Conservation (phyloP, 2,888 invertebrate species). For the Hemicrepidius hirtus region DNA sequence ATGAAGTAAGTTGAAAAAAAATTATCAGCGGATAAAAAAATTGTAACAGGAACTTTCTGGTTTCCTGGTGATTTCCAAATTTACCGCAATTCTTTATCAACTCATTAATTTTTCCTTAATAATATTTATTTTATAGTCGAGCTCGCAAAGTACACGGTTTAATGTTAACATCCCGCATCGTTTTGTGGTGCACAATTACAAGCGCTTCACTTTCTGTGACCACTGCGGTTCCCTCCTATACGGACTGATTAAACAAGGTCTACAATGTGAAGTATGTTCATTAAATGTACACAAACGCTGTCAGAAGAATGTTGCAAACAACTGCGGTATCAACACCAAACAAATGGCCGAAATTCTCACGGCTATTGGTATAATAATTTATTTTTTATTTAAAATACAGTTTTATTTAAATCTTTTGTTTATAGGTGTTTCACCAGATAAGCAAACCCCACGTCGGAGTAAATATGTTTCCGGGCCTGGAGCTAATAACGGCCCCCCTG, state of each 20-base stretch:
- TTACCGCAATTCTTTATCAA: neutral
- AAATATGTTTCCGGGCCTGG: constrained; percentile 68
- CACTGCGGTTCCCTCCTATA: constrained; percentile 99
- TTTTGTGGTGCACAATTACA: constrained; percentile 96
- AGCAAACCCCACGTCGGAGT: constrained; percentile 82
- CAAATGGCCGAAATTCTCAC: constrained; percentile 95
- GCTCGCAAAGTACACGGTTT: constrained; percentile 83
- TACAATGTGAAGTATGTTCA: constrained; percentile 96
- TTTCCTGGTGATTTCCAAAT: neutral
- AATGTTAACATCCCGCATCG: constrained; percentile 99
- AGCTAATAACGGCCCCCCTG: constrained; percentile 67
- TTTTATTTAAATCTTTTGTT: constrained; percentile 24
- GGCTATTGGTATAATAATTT: constrained; percentile 91
- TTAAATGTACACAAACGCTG: constrained; percentile 99
- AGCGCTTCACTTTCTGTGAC: constrained; percentile 99
- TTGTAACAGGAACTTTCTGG: neutral
- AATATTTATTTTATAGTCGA: constrained; percentile 69
- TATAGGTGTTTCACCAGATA: constrained; percentile 83
- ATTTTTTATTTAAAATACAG: too few species aligned
- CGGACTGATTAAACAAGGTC: constrained; percentile 95
- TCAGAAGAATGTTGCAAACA: constrained; percentile 99
- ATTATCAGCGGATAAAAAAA: too few species aligned
- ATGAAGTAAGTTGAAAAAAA: constrained; percentile 85
- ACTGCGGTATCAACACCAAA: constrained; percentile 98
- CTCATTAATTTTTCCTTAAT: neutral